Base-by-base conservation (phyloP, 2,888 invertebrate species). In the Abrostola tripartita region DNA sequence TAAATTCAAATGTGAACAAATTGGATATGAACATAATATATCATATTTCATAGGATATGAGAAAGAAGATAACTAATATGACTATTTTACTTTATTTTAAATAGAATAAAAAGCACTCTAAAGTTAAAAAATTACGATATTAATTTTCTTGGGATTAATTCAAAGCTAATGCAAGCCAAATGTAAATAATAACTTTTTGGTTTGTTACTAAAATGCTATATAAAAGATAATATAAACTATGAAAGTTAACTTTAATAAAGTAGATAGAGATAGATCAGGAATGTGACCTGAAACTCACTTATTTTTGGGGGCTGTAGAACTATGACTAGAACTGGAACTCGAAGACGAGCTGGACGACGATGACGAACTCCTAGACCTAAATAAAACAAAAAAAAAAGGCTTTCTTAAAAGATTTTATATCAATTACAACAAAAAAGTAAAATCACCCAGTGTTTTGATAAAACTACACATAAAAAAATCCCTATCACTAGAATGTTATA, bases 241-340 rank as follows among this genome's bases (percentile, higher is more conserved):
- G 24, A 24, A 24, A 2, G 24, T 24, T 24, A 24, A 24, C 24
- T 24, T 24, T 24, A 24, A 24, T 24, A 24, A 24, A 4, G 24
- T 24, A 24, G 24, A 24, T 24, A 24, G 24, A 24, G 9, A 24
- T 36, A 11, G 5, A 36, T 11, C 6, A 11, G n/a, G 35, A 5
- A 36, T 6, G 5, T 38, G 41, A 53, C 24, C 40, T 51, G 14
- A 65, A 9, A 81, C 89, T 85, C 81, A 94, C 94, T 91, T 94
- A 75, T 94, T 94, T 85, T 90, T 90, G 42, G 92, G 91, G 41
- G 87, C 82, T 37, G 86, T 74, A 0, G 94, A 94, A 77, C 93
- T 92, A 65, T 90, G 93, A 88, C 94, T 94, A 84, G 94, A 92
- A 83, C 93, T 94, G 59, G 94, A 94, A 73, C 91, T 93, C 5